phyloP scores from a whole-genome alignment of 2,797 vertebrate genomes.

The Xenentodon cancila region DNA sequence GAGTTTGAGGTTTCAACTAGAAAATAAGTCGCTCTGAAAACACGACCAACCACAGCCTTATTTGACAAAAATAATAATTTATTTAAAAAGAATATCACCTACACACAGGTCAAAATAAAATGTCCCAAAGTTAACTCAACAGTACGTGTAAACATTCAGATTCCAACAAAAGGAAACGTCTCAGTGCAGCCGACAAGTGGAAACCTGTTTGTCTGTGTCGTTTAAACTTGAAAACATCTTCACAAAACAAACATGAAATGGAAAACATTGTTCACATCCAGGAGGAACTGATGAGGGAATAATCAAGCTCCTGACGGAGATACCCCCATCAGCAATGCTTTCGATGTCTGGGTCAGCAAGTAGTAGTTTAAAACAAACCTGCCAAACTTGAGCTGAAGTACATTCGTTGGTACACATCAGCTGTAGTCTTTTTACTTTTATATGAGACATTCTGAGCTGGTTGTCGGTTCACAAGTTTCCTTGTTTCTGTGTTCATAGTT shows the following conservation, averaged over 20 bases:
- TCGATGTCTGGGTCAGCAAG: no score
- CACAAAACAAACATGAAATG: constrained; percentile 6
- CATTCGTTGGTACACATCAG: no score
- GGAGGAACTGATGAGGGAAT: constrained; percentile 33
- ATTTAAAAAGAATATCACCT: constrained; percentile 88
- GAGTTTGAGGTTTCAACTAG: no score
- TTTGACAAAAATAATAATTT: constrained; percentile 87
- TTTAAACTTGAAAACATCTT: constrained; percentile 13
- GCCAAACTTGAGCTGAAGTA: no score
- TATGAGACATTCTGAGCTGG: no score
- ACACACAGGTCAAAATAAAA: constrained; percentile 80
- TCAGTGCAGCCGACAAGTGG: constrained; percentile 45
- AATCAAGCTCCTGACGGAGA: neutral
- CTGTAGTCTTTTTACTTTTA: no score
- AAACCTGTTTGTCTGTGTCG: constrained; percentile 18
- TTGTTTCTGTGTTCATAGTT: no score
- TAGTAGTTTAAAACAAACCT: no score
- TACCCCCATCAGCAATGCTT: no score
- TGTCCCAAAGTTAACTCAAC: constrained; percentile 17
- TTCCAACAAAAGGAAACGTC: constrained; percentile 15
- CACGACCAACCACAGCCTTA: constrained; percentile 73
- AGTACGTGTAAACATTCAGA: constrained; percentile 35
- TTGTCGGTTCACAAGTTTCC: no score
- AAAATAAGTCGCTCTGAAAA: neutral
- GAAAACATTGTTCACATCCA: constrained; percentile 4